Conservation (phyloP, 2,113 vertebrate species). For the Rostratula benghalensis region DNA sequence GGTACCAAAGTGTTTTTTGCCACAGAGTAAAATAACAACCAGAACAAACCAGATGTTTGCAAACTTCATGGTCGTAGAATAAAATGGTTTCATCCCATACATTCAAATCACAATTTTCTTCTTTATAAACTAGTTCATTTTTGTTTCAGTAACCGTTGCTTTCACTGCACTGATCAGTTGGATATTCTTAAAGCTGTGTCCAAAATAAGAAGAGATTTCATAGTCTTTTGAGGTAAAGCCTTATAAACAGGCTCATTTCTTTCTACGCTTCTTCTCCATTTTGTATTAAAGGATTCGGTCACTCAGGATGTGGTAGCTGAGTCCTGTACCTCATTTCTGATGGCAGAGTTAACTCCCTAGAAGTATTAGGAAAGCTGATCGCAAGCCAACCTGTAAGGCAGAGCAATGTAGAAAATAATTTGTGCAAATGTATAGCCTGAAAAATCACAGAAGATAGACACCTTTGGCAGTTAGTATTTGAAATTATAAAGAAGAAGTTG, state of each 20-base stretch:
- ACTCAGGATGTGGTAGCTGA: conserved; percentile 49
- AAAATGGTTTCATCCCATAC: conserved; percentile 70
- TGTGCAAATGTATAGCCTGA: neutral
- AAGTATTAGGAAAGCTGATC: neutral
- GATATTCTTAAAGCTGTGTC: conserved; percentile 69
- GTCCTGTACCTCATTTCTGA: conserved; percentile 73
- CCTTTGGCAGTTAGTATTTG: neutral
- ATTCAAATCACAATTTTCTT: conserved; percentile 70
- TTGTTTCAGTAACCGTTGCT: conserved; percentile 53
- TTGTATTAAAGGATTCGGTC: conserved; percentile 68
- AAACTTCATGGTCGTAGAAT: conserved; percentile 79
- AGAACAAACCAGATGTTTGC: conserved; percentile 80
- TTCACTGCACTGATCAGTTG: conserved; percentile 44
- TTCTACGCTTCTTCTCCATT: conserved; percentile 98
- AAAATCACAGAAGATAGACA: neutral
- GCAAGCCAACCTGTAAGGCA: conserved; percentile 40
- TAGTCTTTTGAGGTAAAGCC: conserved; percentile 78
- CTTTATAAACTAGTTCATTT: conserved; percentile 72
- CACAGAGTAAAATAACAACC: conserved; percentile 81
- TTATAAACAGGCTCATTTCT: conserved; percentile 87
- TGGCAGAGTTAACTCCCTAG: neutral
- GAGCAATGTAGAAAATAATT: neutral
- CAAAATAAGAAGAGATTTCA: conserved; percentile 71
- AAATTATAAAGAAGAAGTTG: fast-evolving
- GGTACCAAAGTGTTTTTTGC: conserved; percentile 81